Evolutionary conservation across 2,797 vertebrate species (phyloP).

Genomic region (Austrolebias charrua): DNA sequence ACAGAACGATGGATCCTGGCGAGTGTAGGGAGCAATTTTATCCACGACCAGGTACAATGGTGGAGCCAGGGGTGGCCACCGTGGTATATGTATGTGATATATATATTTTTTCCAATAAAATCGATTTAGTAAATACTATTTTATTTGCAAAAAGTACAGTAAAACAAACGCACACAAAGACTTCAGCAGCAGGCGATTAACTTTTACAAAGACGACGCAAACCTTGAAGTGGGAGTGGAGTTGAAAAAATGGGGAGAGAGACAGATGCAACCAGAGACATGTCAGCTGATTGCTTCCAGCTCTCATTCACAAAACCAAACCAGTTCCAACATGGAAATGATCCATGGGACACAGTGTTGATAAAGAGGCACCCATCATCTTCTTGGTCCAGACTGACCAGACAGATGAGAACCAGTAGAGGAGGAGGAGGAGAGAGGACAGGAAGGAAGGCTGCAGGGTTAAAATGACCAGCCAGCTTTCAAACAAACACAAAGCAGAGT

Average conservation of each 20-base stretch:
- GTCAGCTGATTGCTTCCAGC: slow-evolving; percentile 55
- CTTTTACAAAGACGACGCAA: slow-evolving; percentile 1
- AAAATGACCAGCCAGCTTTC: slow-evolving; percentile 40
- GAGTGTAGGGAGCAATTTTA: no score
- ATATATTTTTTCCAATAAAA: no score
- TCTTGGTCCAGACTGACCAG: slow-evolving; percentile 45
- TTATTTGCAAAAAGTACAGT: no score
- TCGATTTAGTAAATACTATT: no score
- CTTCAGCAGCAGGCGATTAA: neutral
- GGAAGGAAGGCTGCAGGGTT: slow-evolving; percentile 42
- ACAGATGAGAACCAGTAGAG: slow-evolving; percentile 13
- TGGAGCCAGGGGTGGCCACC: no score
- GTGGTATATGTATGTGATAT: no score
- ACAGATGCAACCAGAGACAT: slow-evolving; percentile 40
- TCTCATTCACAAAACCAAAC: slow-evolving; percentile 45
- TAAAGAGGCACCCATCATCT: slow-evolving; percentile 73
- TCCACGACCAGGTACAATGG: no score
- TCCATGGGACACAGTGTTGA: slow-evolving; percentile 63
- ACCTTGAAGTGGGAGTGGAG: neutral
- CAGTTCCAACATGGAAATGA: slow-evolving; percentile 49
- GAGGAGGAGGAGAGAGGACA: slow-evolving; percentile 16
- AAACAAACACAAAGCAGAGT: slow-evolving; percentile 28
- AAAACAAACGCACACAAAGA: neutral
- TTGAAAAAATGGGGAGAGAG: slow-evolving; percentile 2
- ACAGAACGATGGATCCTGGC: no score